Base-by-base conservation (phyloP, 2,797 vertebrate species). In the Neomorphus geoffroyi region DNA sequence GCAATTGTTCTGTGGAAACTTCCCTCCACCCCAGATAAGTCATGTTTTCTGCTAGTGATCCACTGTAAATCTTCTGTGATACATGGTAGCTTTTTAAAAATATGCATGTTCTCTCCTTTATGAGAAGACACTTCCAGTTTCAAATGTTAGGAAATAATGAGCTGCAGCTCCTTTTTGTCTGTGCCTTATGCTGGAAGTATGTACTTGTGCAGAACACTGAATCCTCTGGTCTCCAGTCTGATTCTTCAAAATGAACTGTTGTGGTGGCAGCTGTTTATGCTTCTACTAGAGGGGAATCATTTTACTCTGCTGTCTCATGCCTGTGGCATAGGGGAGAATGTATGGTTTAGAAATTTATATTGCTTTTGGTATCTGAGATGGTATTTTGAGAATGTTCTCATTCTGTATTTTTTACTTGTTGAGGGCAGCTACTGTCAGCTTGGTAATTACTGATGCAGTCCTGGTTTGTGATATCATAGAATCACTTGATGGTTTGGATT, bases 1-100 rank as follows among this genome's bases (percentile, higher is more conserved):
- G 91, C 93, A 96, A 88, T 96, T 95, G 81, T 83, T 96, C 75
- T 93, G 79, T 64, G 64, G 77, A 91, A 95, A 83, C 80, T 74
- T 70, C 32, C 32, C 16, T 24, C 43, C 43, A 22, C 16, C 33
- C 9, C 2, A 18, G 57, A 67, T 78, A 66, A 67, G 4, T 22
- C 0, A 0, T 33, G 56, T 73, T 54, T 81, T 66, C 33, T 80
- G 26, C 46, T 79, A 32, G 35, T 6, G 28, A 43, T 71, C 57
- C 84, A 22, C 43, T 56, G 43, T 71, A 85, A 79, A 73, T 64
- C 80, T 71, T 46, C 53, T 69, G 32, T 39, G 46, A 56, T 88
- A 45, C 9, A 0, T 5, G 17, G 12, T 45, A 65, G 24, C 41
- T 81, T 58, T 61, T 35, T 73, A 58, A 53, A 81, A 90, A 75